Evolutionary conservation across 37 sponge, comb jelly and placozoan species (phyloP), one percentile per base, ranked within the genome.

Genomic region (Ianthella basta): DNA sequence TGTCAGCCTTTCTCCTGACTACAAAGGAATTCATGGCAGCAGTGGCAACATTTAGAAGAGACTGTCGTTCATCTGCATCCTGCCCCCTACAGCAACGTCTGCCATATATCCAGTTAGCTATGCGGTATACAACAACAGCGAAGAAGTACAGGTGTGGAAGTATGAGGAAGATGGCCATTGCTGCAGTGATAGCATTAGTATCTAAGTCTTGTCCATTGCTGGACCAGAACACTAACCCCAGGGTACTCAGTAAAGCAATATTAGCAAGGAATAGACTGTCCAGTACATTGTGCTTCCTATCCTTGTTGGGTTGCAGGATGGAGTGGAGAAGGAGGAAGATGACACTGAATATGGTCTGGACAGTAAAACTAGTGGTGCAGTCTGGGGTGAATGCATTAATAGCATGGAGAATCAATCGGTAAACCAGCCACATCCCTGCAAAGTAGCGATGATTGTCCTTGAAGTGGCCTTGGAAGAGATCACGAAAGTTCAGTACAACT

Each of bases 261-360:
- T n/a, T 69, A 4, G 34, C 70, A 13, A 69, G 25, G 70, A 69
- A 69, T 2, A 69, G 4, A 6, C 27, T 30, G 35, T 69, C 70
- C 12, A 69, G 12, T 4, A 69, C 6, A 30, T 69, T 69, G 70
- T 69, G 25, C 29, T 34, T 30, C 35, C 4, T 13, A 2, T 35
- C 27, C 70, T 69, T 30, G 35, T 69, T 34, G 10, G 70, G 70
- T 69, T 69, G 70, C 18, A 69, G 70, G 34, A 69, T 69, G 70
- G 70, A 69, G 34, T 69, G 70, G 70, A 69, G 19, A 32, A 69
- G 70, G 10, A 69, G 70, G 25, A 69, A 69, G 33, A 69, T 5
- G 34, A 32, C 6, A 1, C 70, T 34, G 25, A 32, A 32, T 18
- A 69, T 4, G 34, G 25, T 30, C 34, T 69, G 70, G 25, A 69